phyloP scores from a whole-genome alignment of 1,140 invertebrate species.

The Parapsyche elsis region DNA sequence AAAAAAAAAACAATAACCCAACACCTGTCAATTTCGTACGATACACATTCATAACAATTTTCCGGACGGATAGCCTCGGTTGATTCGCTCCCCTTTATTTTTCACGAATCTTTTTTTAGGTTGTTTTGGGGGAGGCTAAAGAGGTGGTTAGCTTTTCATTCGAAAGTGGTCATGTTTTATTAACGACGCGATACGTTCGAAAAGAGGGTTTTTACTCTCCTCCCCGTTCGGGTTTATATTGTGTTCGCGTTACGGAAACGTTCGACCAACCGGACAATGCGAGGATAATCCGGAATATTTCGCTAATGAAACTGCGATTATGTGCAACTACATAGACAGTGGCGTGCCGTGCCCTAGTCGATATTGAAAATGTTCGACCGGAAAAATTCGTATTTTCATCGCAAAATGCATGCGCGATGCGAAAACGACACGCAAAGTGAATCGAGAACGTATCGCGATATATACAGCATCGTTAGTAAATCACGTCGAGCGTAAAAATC shows the following conservation, averaged over 20 bases:
- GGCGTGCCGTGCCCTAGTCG: neutral
- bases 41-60: conserved; percentile 2
- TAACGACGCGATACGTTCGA: neutral
- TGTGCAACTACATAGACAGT: neutral
- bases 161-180: neutral
- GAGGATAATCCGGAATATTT: conserved; percentile 20
- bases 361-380: conserved; percentile 19
- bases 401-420: neutral
- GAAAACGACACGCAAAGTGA: neutral
- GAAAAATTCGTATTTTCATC: neutral
- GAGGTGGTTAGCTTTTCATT: neutral
- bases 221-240: neutral
- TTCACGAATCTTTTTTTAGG: neutral
- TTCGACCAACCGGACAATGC: conserved; percentile 1
- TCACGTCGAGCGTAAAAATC: neutral
- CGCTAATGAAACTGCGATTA: conserved; percentile 23
- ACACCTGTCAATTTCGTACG: conserved; percentile 12
- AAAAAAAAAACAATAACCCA: neutral
- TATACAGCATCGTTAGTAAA: neutral
- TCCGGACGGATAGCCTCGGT: neutral
- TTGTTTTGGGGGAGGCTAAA: too few species aligned
- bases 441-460: neutral
- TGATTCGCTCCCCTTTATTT: neutral
- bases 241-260: neutral
- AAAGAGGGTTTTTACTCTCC: neutral